A percentile compares a stretch with the other conserved stretches of the same genome.
Conservation (phyloP, 2,888 invertebrate species). For the Pyrgus malvae region DNA sequence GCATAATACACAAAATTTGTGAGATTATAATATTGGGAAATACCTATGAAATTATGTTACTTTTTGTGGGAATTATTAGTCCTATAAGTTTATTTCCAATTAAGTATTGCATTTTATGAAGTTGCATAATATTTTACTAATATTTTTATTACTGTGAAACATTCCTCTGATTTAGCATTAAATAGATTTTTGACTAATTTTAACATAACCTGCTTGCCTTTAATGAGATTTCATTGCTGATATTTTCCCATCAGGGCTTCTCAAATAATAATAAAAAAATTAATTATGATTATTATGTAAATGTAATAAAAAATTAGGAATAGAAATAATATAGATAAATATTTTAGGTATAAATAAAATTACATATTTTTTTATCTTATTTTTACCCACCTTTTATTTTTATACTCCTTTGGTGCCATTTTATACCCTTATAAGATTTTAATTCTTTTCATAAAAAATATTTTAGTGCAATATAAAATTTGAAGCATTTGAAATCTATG, state of each 20-base stretch:
- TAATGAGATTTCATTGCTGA: too few species aligned
- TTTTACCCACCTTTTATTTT: constrained; percentile 58
- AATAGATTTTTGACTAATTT: too few species aligned
- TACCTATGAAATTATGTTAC: too few species aligned
- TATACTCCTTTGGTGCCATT: constrained; percentile 54
- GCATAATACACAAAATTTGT: neutral
- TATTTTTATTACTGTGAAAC: constrained; percentile 14
- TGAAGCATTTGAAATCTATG: neutral
- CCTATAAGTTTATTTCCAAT: constrained; percentile 1
- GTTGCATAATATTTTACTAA: constrained; percentile 1
- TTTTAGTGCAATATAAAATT: constrained; percentile 21
- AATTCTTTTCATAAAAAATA: constrained; percentile 2
- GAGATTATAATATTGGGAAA: neutral
- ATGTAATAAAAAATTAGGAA: too few species aligned
- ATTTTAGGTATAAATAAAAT: constrained; percentile 25
- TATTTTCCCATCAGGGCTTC: too few species aligned
- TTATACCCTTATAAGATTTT: constrained; percentile 27
- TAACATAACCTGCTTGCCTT: too few species aligned
- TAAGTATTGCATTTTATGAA: constrained; percentile 2
- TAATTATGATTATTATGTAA: too few species aligned
- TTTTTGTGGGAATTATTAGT: too few species aligned
- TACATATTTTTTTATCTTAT: constrained; percentile 40
- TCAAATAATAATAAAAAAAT: too few species aligned
- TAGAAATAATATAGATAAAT: neutral
- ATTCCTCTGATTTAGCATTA: constrained; percentile 25